phyloP scores from a whole-genome alignment of 2,888 invertebrate species.

The Agapostemon virescens region DNA sequence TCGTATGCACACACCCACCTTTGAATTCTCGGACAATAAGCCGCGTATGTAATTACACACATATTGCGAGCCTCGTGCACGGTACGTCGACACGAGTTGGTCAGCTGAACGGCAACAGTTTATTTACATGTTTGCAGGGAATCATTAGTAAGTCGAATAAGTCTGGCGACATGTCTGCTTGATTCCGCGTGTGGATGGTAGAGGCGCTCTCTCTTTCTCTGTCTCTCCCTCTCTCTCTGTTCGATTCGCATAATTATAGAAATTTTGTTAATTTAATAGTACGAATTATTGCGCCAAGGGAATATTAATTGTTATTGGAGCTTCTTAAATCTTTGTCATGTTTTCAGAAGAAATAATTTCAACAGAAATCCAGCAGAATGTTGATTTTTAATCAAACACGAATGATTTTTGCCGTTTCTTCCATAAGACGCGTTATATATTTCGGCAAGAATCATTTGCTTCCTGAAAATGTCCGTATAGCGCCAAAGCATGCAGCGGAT shows the following conservation, averaged over 20 bases:
- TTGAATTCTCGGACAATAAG: conserved; percentile 69
- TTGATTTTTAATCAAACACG: background rate
- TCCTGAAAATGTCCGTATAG: background rate
- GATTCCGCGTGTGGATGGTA: conserved; percentile 53
- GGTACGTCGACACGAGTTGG: conserved; percentile 64
- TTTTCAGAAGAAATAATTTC: background rate
- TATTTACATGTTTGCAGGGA: conserved; percentile 73
- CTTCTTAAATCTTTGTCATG: background rate
- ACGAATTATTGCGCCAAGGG: background rate
- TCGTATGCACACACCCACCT: conserved; percentile 67
- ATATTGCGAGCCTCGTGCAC: conserved; percentile 67
- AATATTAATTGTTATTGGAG: background rate
- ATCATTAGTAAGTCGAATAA: conserved; percentile 65
- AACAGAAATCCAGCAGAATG: background rate
- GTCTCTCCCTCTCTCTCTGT: background rate
- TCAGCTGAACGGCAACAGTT: conserved; percentile 73
- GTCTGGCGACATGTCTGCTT: conserved; percentile 69
- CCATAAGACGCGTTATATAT: background rate
- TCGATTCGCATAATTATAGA: background rate
- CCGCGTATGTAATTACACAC: conserved; percentile 66
- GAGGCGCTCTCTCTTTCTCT: conserved; percentile 33
- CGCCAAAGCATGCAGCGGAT: background rate
- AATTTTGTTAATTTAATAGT: background rate
- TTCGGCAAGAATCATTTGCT: background rate
- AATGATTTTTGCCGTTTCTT: background rate